Evolutionary conservation across 2,888 invertebrate species (phyloP), one percentile per base, ranked within the genome.

Genomic region (Teinopalpus imperialis): DNA sequence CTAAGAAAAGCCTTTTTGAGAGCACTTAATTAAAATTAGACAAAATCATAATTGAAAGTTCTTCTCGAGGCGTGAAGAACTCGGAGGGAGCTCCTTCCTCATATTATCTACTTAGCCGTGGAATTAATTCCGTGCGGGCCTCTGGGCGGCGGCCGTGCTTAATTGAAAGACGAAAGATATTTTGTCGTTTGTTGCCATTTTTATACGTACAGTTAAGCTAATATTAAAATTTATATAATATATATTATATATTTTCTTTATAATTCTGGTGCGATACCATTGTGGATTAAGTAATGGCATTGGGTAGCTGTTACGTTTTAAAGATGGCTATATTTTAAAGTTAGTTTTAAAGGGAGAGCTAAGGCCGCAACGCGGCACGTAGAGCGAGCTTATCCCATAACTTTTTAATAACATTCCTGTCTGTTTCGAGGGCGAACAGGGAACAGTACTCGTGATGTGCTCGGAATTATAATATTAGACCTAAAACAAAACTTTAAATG

Each of bases 1-100:
- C 79, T 81, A 76, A 81, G 86, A 80, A 86, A 87, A 82, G 83
- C 85, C 83, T 86, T 85, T 83, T 83, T 79, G 83, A 87, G 83
- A 86, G 80, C 83, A 83, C 87, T 87, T 88, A 87, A 88, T 88
- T 87, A 87, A 88, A 87, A 87, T 88, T 87, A 87, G 86, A 87
- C 86, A 85, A 88, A 88, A 87, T 88, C 82, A 83, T 88, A 88
- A 88, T 87, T 88, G 88, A 88, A 88, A 85, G 83, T 88, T 87
- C 85, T 85, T 81, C 82, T 86, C 74, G 81, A 85, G 87, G 87
- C 86, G 88, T 78, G 83, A 85, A 83, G 82, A 78, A 78, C 79
- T 67, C 57, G 61, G 54, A 71, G 66, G 68, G 70, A 69, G 76
- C 75, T 66, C 69, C 72, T 72, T 74, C 66, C 76, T 78, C 80